A percentile compares a stretch with the other conserved stretches of the same genome.
phyloP scores from a whole-genome alignment of 2,113 vertebrate species.

The Peromyscus leucopus region DNA sequence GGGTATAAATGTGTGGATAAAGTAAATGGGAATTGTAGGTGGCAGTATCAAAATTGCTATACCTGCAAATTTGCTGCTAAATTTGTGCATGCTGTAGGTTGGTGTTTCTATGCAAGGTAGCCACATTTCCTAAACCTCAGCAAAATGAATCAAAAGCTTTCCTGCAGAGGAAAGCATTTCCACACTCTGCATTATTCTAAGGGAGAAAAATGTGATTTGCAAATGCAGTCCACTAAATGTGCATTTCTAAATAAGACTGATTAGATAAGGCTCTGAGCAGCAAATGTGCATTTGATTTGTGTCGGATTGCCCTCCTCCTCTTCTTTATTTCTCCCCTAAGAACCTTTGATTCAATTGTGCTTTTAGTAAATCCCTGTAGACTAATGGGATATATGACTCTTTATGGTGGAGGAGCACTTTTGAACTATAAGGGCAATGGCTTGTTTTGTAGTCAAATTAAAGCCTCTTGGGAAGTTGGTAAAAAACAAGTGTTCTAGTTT shows the following conservation, averaged over 20 bases:
- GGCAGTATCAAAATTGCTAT: background rate
- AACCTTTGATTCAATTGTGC: background rate
- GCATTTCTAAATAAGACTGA: constrained; percentile 26
- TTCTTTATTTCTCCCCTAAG: background rate
- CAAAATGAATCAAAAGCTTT: constrained; percentile 56
- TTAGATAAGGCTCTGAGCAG: background rate
- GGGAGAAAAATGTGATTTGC: background rate
- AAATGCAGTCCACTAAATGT: constrained; percentile 52
- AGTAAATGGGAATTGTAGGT: background rate
- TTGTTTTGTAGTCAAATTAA: constrained; percentile 13
- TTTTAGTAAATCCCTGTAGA: background rate
- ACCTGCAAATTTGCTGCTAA: background rate
- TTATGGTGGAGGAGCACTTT: background rate
- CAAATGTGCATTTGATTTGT: background rate
- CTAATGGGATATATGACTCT: background rate
- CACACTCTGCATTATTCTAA: constrained; percentile 24
- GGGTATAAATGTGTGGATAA: background rate
- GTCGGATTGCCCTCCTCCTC: background rate
- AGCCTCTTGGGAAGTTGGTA: background rate
- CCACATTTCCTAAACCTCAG: constrained; percentile 53
- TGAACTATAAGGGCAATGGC: background rate
- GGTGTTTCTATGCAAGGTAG: constrained; percentile 2
- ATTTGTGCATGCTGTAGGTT: background rate
- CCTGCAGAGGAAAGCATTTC: constrained; percentile 57
- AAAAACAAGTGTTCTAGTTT: background rate